These are phyloP conservation scores for Xiphydria camelus DNA, from an alignment of 2,888 invertebrate species.

Conservation along the genomic window DNA sequence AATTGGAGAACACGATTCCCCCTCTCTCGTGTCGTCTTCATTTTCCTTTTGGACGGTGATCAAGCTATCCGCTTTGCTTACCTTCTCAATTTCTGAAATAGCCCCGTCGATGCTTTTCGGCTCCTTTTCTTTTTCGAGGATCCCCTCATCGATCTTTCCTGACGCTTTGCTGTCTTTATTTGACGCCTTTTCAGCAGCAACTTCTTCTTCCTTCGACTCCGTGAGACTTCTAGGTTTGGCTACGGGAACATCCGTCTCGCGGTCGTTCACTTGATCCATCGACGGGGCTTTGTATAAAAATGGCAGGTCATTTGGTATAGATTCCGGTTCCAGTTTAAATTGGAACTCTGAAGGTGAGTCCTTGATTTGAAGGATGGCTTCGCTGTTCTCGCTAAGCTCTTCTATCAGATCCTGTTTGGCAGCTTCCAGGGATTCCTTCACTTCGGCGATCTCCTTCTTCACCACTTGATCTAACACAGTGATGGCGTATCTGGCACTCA, in stretches of 20 bases:
- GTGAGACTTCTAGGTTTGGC: conserved; percentile 31
- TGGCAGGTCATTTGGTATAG: conserved; percentile 65
- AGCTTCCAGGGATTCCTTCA: conserved; percentile 71
- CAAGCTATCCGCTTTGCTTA: conserved; percentile 29
- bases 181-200: conserved; percentile 59
- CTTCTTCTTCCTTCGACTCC: conserved; percentile 39
- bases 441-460: conserved; percentile 73
- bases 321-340: conserved; percentile 66
- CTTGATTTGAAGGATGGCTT: conserved; percentile 60
- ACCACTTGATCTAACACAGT: conserved; percentile 60
- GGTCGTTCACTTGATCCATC: conserved; percentile 39
- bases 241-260: conserved; percentile 35
- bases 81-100: conserved; percentile 21
- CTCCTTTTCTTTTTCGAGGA: conserved; percentile 41
- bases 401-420: conserved; percentile 72
- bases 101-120: conserved; percentile 38
- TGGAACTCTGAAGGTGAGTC: conserved; percentile 77
- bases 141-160: conserved; percentile 36
- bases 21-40: conserved; percentile 23
- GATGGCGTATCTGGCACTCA: conserved; percentile 50
- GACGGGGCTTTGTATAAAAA: conserved; percentile 58
- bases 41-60: conserved; percentile 28
- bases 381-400: conserved; percentile 68
- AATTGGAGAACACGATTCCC: conserved; percentile 26
- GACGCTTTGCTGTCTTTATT: no score